Base-by-base conservation (phyloP, 92 coral and sea anemone species). In the Nematostella vectensis region DNA sequence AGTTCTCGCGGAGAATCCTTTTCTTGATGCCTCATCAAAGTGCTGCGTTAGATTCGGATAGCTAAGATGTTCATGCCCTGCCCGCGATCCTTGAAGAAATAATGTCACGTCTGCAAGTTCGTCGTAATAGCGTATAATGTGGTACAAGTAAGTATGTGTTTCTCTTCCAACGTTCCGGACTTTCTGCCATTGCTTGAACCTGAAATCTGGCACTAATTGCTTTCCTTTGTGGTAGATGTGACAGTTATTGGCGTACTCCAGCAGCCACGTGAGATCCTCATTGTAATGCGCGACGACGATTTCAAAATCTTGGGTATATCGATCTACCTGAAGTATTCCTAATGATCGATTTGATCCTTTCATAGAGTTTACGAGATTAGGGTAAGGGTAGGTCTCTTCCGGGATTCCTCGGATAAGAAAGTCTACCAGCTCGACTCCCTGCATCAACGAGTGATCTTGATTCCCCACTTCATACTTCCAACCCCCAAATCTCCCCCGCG, bases 371-470 rank as follows among this genome's bases (percentile, higher is more conserved):
- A 74, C 87, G 12, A 74, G 22, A 23, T 50, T 74, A 23, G 81
- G 72, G 26, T 67, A 12, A 29, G 15, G 27, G 31, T 79, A 79
- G 1, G 87, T 79, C 19, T 55, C 72, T 29, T 74, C 87, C 16
- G 71, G 81, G 13, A 74, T 74, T n/a, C 68, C 72, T 55, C 68
- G 48, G 0, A 79, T 31, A 18, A 79, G 26, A 21, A 39, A 47
- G 33, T 79, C 87, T 9, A 30, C 37, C 13, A 67, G 38, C 43
- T 79, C 87, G 43, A 74, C 87, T 0, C 87, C 87, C 63, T 79
- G 87, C 87, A 79, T 74, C n/a, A 79, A 68, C 25, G 87, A 79
- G 57, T 79, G 85, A 40, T 78, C 85, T 55, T 78, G 85, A 23
- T 66, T 78, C 10, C 75, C 31, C 8, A 78, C 85, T 31, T 79